Conservation (phyloP, 2,797 vertebrate genomes). For the Balearica regulorum region DNA sequence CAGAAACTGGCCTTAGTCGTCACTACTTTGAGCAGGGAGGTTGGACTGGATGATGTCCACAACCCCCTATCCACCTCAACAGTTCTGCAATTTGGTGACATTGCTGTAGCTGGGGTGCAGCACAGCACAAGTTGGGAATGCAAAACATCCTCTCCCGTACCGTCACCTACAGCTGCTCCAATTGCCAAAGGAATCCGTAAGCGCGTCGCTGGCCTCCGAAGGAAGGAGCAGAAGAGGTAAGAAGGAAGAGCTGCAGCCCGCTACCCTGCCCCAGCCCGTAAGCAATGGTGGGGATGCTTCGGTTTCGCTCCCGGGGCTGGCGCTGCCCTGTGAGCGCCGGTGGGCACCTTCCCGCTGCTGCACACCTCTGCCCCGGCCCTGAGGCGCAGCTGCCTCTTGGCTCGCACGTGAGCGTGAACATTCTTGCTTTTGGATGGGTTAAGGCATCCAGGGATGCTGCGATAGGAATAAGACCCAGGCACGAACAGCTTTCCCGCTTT, state of each 20-base stretch:
- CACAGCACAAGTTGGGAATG: neutral
- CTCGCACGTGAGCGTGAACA: fast-evolving
- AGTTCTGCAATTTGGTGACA: neutral
- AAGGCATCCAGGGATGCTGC: neutral
- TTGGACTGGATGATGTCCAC: neutral
- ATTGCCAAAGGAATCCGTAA: neutral
- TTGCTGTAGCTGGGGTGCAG: neutral
- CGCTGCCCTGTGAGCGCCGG: neutral
- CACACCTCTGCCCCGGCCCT: neutral
- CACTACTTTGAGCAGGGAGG: neutral
- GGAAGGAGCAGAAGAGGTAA: neutral
- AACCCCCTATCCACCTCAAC: neutral
- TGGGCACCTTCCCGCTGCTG: neutral
- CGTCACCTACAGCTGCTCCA: neutral
- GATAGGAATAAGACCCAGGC: neutral
- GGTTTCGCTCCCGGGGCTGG: neutral
- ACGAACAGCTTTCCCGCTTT: fast-evolving
- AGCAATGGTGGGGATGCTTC: neutral
- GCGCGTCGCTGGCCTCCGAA: fast-evolving
- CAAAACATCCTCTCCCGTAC: neutral
- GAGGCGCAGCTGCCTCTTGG: neutral
- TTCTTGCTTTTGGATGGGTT: neutral
- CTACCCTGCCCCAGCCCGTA: neutral
- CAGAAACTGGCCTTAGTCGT: neutral
- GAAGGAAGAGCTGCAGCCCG: neutral